These are phyloP conservation scores for Maniola jurtina DNA, from an alignment of 1,140 invertebrate species.

Conservation along the genomic window DNA sequence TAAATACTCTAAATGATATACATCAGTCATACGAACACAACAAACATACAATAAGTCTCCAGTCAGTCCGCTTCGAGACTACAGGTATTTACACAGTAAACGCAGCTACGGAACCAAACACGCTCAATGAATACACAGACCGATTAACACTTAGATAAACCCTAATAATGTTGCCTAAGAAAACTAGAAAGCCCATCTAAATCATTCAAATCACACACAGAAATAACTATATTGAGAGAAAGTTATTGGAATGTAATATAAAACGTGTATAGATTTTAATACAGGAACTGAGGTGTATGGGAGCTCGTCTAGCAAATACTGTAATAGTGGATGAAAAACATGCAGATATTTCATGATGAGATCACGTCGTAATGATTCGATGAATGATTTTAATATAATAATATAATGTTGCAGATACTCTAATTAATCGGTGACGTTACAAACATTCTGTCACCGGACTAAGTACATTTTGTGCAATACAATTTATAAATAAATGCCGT, in stretches of 20 bases:
- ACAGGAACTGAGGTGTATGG: conserved; percentile 42
- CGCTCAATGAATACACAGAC: conserved; percentile 54
- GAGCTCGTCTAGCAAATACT: conserved; percentile 45
- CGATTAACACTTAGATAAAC: conserved; percentile 58
- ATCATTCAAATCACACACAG: conserved; percentile 57
- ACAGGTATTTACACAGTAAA: conserved; percentile 59
- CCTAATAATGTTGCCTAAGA: conserved; percentile 52
- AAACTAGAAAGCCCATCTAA: conserved; percentile 53
- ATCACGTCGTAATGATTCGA: conserved; percentile 57
- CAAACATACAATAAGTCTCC: conserved; percentile 50
- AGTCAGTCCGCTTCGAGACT: conserved; percentile 50
- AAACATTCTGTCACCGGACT: conserved; percentile 48
- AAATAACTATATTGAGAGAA: conserved; percentile 54
- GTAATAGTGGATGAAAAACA: conserved; percentile 13
- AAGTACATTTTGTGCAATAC: conserved; percentile 77
- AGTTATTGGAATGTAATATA: conserved; percentile 71
- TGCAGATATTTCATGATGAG: conserved; percentile 45
- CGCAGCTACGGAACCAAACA: conserved; percentile 57
- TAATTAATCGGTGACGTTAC: conserved; percentile 43
- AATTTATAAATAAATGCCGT: conserved; percentile 69
- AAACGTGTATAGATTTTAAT: conserved; percentile 42
- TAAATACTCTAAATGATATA: conserved; percentile 66
- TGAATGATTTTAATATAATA: conserved; percentile 43
- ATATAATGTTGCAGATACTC: conserved; percentile 38
- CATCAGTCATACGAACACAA: conserved; percentile 58